A percentile compares a stretch with the other conserved stretches of the same genome.
Evolutionary conservation across 2,888 invertebrate genomes (phyloP).

Genomic region (Anorthoa munda): DNA sequence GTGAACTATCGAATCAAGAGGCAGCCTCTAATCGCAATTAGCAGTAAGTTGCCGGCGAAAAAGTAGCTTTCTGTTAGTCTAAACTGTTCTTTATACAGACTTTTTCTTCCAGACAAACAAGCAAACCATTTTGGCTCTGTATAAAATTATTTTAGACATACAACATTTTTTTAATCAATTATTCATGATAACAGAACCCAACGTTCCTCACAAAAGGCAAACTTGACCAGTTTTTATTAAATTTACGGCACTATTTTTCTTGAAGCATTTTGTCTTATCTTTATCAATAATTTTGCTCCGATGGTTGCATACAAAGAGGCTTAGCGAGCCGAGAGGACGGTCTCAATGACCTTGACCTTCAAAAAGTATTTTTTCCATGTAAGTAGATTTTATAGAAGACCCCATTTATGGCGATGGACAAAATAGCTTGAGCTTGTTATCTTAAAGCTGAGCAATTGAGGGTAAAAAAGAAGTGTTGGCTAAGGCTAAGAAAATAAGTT

Average conservation of each 20-base stretch:
- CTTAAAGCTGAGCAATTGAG: slow-evolving; percentile 50
- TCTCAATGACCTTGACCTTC: slow-evolving; percentile 54
- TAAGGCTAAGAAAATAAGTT: slow-evolving; percentile 11
- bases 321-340: slow-evolving; percentile 48
- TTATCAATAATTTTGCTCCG: slow-evolving; percentile 77
- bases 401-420: slow-evolving; percentile 33
- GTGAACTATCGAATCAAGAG: neutral
- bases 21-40: neutral
- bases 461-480: slow-evolving; percentile 42
- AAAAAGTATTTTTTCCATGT: slow-evolving; percentile 61
- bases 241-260: slow-evolving; percentile 69
- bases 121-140: too few species aligned
- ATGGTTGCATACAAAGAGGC: slow-evolving; percentile 72
- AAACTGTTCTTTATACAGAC: too few species aligned
- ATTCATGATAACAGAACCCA: slow-evolving; percentile 15
- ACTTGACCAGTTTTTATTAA: slow-evolving; percentile 63
- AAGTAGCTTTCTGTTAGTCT: too few species aligned
- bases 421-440: slow-evolving; percentile 51
- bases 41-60: neutral
- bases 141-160: too few species aligned
- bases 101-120: too few species aligned
- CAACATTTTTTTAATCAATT: slow-evolving; percentile 3
- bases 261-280: slow-evolving; percentile 70
- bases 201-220: neutral
- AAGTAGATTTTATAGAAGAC: slow-evolving; percentile 56